Evolutionary conservation across 2,113 vertebrate genomes (phyloP).

Genomic region (Varanus komodoensis): DNA sequence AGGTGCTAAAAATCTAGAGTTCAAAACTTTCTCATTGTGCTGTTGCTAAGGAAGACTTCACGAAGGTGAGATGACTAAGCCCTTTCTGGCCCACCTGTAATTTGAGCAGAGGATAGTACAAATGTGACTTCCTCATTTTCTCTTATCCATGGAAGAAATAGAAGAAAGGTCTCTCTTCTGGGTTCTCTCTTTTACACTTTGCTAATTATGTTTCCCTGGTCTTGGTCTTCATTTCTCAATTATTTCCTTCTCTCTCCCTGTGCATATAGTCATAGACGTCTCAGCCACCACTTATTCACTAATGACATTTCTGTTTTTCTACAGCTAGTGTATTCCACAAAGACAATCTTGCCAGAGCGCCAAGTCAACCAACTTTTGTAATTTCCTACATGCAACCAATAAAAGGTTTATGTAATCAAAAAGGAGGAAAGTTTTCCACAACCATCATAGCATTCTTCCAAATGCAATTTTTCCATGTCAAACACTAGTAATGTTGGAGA

Average conservation of each 20-base stretch:
- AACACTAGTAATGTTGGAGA: conserved; percentile 31
- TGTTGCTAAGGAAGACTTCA: neutral
- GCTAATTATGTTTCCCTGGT: neutral
- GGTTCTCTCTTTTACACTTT: neutral
- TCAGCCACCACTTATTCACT: neutral
- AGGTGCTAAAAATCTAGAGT: neutral
- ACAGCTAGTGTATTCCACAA: neutral
- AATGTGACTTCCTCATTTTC: neutral
- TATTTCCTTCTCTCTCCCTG: neutral
- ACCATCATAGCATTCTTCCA: neutral
- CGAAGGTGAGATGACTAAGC: neutral
- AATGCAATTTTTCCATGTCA: conserved; percentile 11
- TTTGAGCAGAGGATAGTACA: neutral
- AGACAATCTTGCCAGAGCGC: neutral
- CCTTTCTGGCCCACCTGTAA: neutral
- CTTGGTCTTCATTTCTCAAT: neutral
- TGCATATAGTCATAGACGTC: neutral
- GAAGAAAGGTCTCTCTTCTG: neutral
- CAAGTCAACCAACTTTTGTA: neutral
- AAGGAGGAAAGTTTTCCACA: neutral
- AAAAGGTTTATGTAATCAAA: neutral
- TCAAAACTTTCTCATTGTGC: neutral
- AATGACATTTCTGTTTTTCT: neutral
- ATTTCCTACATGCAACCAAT: neutral
- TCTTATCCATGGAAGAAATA: neutral